Evolutionary conservation across 2,113 vertebrate species (phyloP), one percentile per base, ranked within the genome.

Genomic region (Apodemus speciosus): DNA sequence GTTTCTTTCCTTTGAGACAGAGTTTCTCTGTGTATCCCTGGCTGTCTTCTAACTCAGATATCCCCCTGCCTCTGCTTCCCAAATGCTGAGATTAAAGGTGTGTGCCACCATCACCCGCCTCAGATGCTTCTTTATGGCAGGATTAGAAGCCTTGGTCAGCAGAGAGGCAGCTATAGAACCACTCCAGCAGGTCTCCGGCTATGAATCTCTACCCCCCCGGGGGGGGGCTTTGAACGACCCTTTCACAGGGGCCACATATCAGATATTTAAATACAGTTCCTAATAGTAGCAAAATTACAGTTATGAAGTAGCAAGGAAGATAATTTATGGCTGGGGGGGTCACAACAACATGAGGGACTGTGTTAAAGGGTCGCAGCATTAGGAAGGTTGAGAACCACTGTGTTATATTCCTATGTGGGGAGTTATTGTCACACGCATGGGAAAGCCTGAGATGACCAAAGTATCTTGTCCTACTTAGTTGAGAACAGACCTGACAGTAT

Each of bases 351-450:
- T 23, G 35, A 58, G 53, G 11, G 0, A 8, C 77, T 58, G 20
- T 25, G 13, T 38, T 25, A 38, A 73, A 80, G 51, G 35, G 51
- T 58, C 5, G 2, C 35, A 3, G 21, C 3, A 0, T 38, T 56
- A 27, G 35, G 21, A 58, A 38, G 21, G 51, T 25, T 27, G 77
- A 58, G 35, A 80, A 58, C 77, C 53, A 80, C 53, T 80, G 51
- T 80, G 35, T 58, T 66, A 30, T 49, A 40, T 1, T 49, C 49
- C 53, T 9, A 25, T 0, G 0, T 8, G 16, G 7, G 27, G 0
- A 35, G 64, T 38, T 23, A 38, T 8, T 1, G 2, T 46, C 6
- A 25, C 40, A 8, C 0, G 2, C 15, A 56, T 25, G 25, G 7
- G 6, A 13, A 73, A 71, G 46, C 27, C 46, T 1, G 38, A 69